phyloP scores from a whole-genome alignment of 1,140 invertebrate species.

The Drosophila asahinai region DNA sequence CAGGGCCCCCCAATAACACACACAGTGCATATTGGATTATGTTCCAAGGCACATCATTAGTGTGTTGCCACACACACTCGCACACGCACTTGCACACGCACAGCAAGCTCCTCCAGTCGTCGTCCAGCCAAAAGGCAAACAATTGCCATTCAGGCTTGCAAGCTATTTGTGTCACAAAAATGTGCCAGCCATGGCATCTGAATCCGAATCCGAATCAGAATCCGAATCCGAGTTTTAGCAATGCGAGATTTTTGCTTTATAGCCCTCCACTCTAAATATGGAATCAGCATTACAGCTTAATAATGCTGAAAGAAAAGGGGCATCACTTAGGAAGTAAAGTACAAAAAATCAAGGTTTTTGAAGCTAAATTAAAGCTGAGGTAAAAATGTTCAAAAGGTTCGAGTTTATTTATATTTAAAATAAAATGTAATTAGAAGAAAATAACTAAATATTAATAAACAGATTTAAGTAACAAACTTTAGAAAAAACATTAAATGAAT shows the following conservation, averaged over 20 bases:
- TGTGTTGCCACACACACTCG: slow-evolving; percentile 3
- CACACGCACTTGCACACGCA: background rate
- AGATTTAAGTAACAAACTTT: no score
- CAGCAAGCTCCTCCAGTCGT: background rate
- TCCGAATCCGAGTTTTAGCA: background rate
- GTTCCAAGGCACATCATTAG: slow-evolving; percentile 29
- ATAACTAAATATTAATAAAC: no score
- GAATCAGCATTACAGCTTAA: background rate
- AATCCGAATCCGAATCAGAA: background rate
- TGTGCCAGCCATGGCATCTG: background rate
- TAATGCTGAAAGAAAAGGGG: no score
- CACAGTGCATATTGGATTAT: slow-evolving; percentile 29
- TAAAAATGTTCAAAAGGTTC: no score
- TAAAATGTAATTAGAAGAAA: no score
- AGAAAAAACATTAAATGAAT: no score
- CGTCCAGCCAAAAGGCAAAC: slow-evolving; percentile 3
- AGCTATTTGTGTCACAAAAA: slow-evolving; percentile 8
- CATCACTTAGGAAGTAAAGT: no score
- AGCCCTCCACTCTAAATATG: background rate
- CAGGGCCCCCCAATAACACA: background rate
- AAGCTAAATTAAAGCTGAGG: no score
- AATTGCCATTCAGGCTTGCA: background rate
- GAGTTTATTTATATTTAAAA: no score
- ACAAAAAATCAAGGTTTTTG: no score
- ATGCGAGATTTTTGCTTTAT: background rate